phyloP scores from a whole-genome alignment of 2,888 invertebrate species.

The Plusia festucae region DNA sequence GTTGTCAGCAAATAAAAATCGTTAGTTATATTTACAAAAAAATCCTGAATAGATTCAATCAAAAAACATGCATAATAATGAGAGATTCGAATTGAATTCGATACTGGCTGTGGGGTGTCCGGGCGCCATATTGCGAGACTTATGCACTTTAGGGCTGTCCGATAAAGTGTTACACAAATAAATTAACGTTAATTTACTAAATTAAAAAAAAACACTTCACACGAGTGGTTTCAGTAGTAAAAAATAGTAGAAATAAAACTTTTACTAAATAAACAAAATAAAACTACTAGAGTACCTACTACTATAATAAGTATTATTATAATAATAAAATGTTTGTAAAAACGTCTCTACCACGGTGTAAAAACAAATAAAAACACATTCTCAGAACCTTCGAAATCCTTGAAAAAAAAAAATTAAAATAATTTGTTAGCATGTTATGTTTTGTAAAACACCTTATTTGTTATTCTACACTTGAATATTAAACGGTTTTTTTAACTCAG shows the following conservation, averaged over 20 bases:
- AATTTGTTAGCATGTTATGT: conserved; percentile 9
- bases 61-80: conserved; percentile 61
- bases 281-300: too few species aligned
- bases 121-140: conserved; percentile 40
- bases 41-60: conserved; percentile 55
- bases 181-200: too few species aligned
- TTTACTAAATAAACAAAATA: too few species aligned
- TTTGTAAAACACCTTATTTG: conserved; percentile 20
- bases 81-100: conserved; percentile 55
- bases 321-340: too few species aligned
- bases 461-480: conserved; percentile 17
- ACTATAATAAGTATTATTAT: too few species aligned
- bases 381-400: not conserved
- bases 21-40: conserved; percentile 40
- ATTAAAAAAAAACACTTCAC: too few species aligned
- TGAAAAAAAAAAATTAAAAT: not conserved
- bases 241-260: too few species aligned
- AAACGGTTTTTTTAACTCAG: conserved; percentile 14
- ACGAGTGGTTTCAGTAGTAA: too few species aligned
- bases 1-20: conserved; percentile 21
- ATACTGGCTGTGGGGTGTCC: conserved; percentile 30
- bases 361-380: not conserved
- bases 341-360: too few species aligned
- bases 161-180: conserved; percentile 4
- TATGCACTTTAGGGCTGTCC: conserved; percentile 47